A percentile compares a stretch with the other conserved stretches of the same genome.
These are phyloP conservation scores for Aspidiotus destructor DNA, from an alignment of 2,888 invertebrate species.

Conservation along the genomic window DNA sequence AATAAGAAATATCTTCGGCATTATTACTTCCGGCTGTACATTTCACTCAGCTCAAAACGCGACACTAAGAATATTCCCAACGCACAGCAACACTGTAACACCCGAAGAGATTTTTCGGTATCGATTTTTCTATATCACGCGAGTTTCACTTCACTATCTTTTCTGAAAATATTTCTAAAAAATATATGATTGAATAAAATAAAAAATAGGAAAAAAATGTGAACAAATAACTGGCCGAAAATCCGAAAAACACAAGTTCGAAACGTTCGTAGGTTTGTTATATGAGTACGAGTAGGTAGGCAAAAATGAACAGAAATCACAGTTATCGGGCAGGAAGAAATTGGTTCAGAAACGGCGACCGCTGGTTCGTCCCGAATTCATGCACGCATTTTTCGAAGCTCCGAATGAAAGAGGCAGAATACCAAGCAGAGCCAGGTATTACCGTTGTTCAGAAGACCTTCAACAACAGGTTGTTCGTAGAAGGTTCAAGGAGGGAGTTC, in stretches of 20 bases:
- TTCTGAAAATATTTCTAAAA: no score
- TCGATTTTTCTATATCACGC: neutral
- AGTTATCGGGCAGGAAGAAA: neutral
- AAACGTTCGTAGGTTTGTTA: neutral
- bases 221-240: neutral
- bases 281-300: neutral
- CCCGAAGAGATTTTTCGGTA: neutral
- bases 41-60: slow-evolving; percentile 6
- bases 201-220: no score
- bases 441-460: slow-evolving; percentile 36
- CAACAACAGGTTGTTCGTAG: slow-evolving; percentile 33
- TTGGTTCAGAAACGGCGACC: slow-evolving; percentile 6
- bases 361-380: slow-evolving; percentile 5
- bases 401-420: slow-evolving; percentile 9
- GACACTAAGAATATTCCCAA: neutral
- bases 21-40: slow-evolving; percentile 40
- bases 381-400: neutral
- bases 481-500: slow-evolving; percentile 43
- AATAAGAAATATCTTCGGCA: slow-evolving; percentile 89
- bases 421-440: slow-evolving; percentile 15
- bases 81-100: neutral
- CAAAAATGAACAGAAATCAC: slow-evolving; percentile 3
- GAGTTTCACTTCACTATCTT: no score
- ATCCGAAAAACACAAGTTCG: neutral
- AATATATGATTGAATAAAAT: no score